A percentile compares a stretch with the other conserved stretches of the same genome.
Conservation (phyloP, 2,797 vertebrate genomes). For the Hoplostethus mediterraneus region DNA sequence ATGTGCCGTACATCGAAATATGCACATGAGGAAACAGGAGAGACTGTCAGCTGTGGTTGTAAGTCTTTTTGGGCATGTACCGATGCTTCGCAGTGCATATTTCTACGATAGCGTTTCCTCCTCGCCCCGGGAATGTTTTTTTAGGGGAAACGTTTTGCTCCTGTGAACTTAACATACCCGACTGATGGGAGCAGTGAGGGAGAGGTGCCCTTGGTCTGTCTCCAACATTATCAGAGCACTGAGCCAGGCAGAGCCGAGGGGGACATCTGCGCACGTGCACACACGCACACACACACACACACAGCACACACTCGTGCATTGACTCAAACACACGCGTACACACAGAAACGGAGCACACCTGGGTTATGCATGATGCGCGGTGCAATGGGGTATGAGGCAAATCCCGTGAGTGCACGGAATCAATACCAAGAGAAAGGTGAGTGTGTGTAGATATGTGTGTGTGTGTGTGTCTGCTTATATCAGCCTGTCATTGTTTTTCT, state of each 20-base stretch:
- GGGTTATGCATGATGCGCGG: slow-evolving; percentile 3
- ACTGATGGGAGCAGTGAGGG: slow-evolving; percentile 49
- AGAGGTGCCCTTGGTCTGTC: slow-evolving; percentile 63
- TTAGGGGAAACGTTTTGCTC: slow-evolving; percentile 15
- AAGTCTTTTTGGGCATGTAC: slow-evolving; percentile 19
- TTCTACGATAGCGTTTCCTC: slow-evolving; percentile 40
- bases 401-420: slow-evolving; percentile 22
- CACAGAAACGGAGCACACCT: slow-evolving; percentile 16
- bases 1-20: slow-evolving; percentile 39
- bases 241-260: slow-evolving; percentile 45
- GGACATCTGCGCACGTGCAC: slow-evolving; percentile 13
- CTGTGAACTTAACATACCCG: slow-evolving; percentile 38
- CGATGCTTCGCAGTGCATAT: slow-evolving; percentile 26
- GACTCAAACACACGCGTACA: neutral
- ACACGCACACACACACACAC: neutral
- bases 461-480: neutral
- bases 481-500: slow-evolving; percentile 12
- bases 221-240: slow-evolving; percentile 59
- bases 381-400: slow-evolving; percentile 28
- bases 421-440: slow-evolving; percentile 2
- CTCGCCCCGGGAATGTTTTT: slow-evolving; percentile 31
- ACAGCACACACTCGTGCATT: neutral
- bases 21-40: slow-evolving; percentile 35
- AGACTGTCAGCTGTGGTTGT: slow-evolving; percentile 27
- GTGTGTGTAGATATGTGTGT: slow-evolving; percentile 11